These are phyloP conservation scores for Odontocerum albicorne DNA, from an alignment of 2,888 invertebrate species.

Conservation along the genomic window DNA sequence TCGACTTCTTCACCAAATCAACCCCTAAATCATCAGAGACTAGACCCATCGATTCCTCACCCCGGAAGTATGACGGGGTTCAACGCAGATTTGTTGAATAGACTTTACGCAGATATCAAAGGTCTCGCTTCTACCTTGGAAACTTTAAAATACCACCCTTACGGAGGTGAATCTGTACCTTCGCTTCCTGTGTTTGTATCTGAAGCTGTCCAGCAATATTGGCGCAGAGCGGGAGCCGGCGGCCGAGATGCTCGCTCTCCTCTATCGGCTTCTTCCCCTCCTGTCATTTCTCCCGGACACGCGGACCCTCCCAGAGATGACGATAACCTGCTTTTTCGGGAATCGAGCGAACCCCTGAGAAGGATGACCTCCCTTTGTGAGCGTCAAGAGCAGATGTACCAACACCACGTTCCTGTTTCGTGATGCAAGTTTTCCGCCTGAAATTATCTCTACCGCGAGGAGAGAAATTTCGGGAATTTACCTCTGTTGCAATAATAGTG, in stretches of 20 bases:
- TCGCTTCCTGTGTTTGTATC: constrained; percentile 53
- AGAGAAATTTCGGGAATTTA: neutral
- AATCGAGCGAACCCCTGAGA: constrained; percentile 56
- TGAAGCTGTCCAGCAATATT: constrained; percentile 57
- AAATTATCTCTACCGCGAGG: constrained; percentile 2
- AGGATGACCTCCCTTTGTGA: constrained; percentile 58
- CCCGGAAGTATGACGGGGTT: constrained; percentile 61
- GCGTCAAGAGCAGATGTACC: constrained; percentile 57
- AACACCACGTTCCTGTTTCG: constrained; percentile 59
- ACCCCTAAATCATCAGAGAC: constrained; percentile 35
- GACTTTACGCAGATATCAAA: constrained; percentile 77
- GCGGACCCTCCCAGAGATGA: constrained; percentile 55
- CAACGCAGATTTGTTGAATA: constrained; percentile 79
- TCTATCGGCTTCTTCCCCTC: constrained; percentile 53
- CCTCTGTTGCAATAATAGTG: neutral
- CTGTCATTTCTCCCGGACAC: constrained; percentile 53
- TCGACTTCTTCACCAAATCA: constrained; percentile 48
- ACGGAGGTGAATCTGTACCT: constrained; percentile 46
- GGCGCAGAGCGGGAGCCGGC: constrained; percentile 49
- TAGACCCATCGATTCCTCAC: constrained; percentile 53
- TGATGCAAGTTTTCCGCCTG: constrained; percentile 49
- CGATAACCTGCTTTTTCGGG: constrained; percentile 57
- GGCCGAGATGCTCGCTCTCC: constrained; percentile 54
- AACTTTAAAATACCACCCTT: constrained; percentile 61
- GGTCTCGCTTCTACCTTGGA: constrained; percentile 63